Evolutionary conservation across 1,140 invertebrate genomes (phyloP), one percentile per base, ranked within the genome.

Genomic region (Bombus vancouverensis): DNA sequence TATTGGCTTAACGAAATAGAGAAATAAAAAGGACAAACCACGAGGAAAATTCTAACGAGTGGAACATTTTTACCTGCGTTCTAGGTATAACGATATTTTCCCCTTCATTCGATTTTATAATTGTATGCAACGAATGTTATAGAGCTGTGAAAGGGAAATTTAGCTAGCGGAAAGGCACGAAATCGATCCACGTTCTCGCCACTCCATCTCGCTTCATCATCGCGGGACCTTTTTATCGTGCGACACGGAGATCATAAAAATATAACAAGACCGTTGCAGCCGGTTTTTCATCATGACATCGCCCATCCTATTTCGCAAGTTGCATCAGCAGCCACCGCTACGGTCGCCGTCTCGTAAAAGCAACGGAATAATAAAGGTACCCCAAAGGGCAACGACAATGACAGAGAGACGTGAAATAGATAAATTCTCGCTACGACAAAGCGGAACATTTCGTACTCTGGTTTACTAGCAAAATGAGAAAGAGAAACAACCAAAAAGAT

Each of bases 211-310:
- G 53, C 12, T 65, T 80, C 57, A 80, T 80, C 83, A 73, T 73
- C 42, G 25, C 34, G 37, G n/a, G 32, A 59, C n/a, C 73, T 83
- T 44, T 89, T 78, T 85, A 76, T 82, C 79, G 84, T 42, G 34
- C 47, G 53, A 77, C 44, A 70, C 88, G 32, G 70, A 65, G 86
- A 86, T 82, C 68, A 70, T 79, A 70, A 88, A 82, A 62, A 81
- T 74, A 75, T 83, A 89, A 88, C 65, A 79, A 86, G 80, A 83
- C 73, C 83, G 70, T 85, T 66, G 78, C 68, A 44, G 59, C 65
- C 34, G 71, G 74, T 44, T 85, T 81, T 65, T 68, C 66, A 83
- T 86, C 57, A 78, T 39, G 68, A 53, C 34, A 57, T 88, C 79
- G 44, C 59, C 18, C 78, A 34, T 62, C 44, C 71, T 65, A 68